Base-by-base conservation (phyloP, 2,113 vertebrate genomes). In the Nasalis larvatus region DNA sequence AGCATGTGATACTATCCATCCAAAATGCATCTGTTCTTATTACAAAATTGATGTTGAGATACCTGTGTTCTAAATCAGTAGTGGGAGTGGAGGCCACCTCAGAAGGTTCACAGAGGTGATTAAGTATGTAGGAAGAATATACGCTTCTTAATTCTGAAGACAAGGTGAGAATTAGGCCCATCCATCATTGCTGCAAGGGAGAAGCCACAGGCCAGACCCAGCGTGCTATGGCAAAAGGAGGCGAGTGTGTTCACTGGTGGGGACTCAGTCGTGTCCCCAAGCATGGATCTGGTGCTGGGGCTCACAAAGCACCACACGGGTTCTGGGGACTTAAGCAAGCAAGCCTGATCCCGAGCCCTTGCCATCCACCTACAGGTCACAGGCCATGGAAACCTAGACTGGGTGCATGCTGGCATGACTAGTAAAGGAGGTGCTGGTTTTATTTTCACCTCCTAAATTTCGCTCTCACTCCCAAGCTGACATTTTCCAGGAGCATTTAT, bases 171-270 rank as follows among this genome's bases (percentile, higher is more conserved):
- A 45, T 40, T 17, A 11, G 30, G 11, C 4, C 9, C 20, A 16
- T 40, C 3, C 1, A 4, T 8, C 63, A 3, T 4, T 63, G 60
- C 42, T 30, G 30, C n/a, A 42, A 23, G 40, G 13, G 40, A 93
- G 25, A 78, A 54, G 42, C 47, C 81, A 6, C 13, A 30, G 52
- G 20, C 17, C 54, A 27, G 30, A 25, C 11, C 6, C 1, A 0
- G 20, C 5, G 47, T 60, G 14, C 86, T 40, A 8, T 45, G 83
- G 25, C 49, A 4, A 4, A 9, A 30, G 30, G 56, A 42, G 18
- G 9, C 0, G 9, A 17, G 25, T 23, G 27, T 4, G 0, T 4
- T 20, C 23, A 2, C 6, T 42, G 5, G 1, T 2, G 45, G 27
- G 35, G 21, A 76, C 42, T 14, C 47, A 13, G 45, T 47, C 42